A percentile compares a stretch with the other conserved stretches of the same genome.
These are phyloP conservation scores for Forbesichthys papilliferus DNA, from an alignment of 2,113 vertebrate genomes.

Conservation along the genomic window DNA sequence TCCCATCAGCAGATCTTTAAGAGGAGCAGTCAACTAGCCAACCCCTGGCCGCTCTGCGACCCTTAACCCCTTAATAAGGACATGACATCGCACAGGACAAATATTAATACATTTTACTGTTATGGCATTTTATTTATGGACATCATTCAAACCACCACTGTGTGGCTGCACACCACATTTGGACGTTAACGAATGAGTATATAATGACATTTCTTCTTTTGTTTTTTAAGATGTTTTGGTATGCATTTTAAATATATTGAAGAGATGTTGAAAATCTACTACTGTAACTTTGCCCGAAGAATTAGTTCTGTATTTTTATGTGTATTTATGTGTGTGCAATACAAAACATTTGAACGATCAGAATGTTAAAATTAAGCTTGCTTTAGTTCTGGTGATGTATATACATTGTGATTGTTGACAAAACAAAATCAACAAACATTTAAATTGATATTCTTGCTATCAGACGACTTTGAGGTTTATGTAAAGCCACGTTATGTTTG, in stretches of 20 bases:
- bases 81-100: slow-evolving; percentile 70
- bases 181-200: slow-evolving; percentile 71
- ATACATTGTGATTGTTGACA: slow-evolving; percentile 76
- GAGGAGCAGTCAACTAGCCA: slow-evolving; percentile 59
- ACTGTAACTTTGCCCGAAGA: slow-evolving; percentile 67
- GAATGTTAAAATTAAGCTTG: slow-evolving; percentile 78
- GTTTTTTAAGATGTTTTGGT: slow-evolving; percentile 79
- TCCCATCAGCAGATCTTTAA: slow-evolving; percentile 48
- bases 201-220: slow-evolving; percentile 60
- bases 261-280: slow-evolving; percentile 73
- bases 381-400: slow-evolving; percentile 74
- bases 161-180: slow-evolving; percentile 70
- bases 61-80: slow-evolving; percentile 52
- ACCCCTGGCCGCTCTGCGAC: slow-evolving; percentile 54
- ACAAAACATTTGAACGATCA: slow-evolving; percentile 71
- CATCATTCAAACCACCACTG: slow-evolving; percentile 60
- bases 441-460: slow-evolving; percentile 73
- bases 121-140: slow-evolving; percentile 72
- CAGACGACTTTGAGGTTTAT: slow-evolving; percentile 65
- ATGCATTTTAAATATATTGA: slow-evolving; percentile 79
- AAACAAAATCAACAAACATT: slow-evolving; percentile 57
- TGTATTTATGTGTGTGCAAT: slow-evolving; percentile 76
- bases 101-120: slow-evolving; percentile 71
- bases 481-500: slow-evolving; percentile 72
- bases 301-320: slow-evolving; percentile 74